phyloP scores from a whole-genome alignment of 2,113 vertebrate genomes.

The Podocnemis expansa region DNA sequence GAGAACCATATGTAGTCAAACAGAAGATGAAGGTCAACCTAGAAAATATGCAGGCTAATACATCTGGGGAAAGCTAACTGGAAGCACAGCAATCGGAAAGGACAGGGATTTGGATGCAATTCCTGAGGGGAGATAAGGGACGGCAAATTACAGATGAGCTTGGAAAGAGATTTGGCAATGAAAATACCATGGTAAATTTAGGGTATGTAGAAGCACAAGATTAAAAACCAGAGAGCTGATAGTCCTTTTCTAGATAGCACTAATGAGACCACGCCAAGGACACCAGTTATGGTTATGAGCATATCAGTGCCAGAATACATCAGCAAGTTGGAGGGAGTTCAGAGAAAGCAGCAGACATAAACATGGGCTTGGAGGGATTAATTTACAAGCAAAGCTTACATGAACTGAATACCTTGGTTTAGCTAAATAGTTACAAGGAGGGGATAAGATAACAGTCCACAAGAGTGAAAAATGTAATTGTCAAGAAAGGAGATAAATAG shows the following conservation, averaged over 20 bases:
- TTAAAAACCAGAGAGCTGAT: neutral
- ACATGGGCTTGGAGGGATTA: neutral
- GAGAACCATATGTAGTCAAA: neutral
- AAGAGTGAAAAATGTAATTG: neutral
- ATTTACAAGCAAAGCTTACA: constrained; percentile 18
- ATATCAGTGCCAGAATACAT: neutral
- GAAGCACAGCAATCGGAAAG: neutral
- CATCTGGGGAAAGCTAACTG: neutral
- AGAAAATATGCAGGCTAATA: neutral
- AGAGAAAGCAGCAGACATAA: constrained; percentile 21
- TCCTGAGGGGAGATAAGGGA: neutral
- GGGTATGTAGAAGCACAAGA: neutral
- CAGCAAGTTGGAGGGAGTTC: neutral
- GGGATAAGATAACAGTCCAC: neutral
- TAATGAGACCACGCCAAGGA: neutral
- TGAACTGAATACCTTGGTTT: constrained; percentile 25
- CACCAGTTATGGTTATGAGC: neutral
- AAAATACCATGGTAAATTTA: neutral
- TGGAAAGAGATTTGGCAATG: neutral
- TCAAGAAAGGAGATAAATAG: constrained; percentile 8
- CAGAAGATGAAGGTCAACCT: neutral
- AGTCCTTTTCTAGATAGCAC: neutral
- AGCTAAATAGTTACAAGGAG: neutral
- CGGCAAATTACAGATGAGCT: neutral
- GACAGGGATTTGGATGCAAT: neutral